Percentiles rank a stretch among this genome's conserved stretches.
phyloP scores from a whole-genome alignment of 2,888 invertebrate genomes.

The Hydrotaea diabolus region DNA sequence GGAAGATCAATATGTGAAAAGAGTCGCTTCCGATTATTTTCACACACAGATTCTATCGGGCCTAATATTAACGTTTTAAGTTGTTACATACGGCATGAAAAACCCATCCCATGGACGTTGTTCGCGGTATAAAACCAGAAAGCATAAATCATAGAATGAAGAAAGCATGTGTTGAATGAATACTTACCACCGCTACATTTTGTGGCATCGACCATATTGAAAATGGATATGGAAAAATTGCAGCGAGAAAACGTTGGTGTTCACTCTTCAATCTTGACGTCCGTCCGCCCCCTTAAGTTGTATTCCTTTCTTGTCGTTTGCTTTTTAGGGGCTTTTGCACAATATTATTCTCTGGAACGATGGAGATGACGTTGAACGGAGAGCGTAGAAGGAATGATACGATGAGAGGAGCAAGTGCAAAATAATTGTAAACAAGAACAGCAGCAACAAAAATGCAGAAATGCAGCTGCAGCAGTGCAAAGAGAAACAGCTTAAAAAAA shows the following conservation, averaged over 20 bases:
- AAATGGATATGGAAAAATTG: constrained; percentile 22
- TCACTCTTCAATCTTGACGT: constrained; percentile 7
- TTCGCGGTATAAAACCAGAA: background rate
- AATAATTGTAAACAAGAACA: background rate
- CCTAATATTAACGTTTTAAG: no score
- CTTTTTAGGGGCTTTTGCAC: background rate
- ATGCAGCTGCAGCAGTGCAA: background rate
- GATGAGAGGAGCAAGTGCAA: no score
- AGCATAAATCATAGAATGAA: background rate
- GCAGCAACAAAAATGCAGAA: background rate
- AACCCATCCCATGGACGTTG: no score
- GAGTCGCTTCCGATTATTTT: no score
- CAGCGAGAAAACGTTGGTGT: constrained; percentile 22
- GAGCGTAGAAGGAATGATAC: background rate
- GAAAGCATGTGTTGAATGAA: background rate
- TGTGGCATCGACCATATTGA: constrained; percentile 60
- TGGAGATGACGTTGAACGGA: background rate
- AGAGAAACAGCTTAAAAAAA: background rate
- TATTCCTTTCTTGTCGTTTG: constrained; percentile 13
- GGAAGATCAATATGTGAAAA: no score
- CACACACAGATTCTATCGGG: no score
- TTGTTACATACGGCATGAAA: no score
- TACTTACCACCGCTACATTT: constrained; percentile 63
- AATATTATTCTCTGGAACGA: background rate
- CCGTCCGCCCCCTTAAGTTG: constrained; percentile 10